phyloP scores from a whole-genome alignment of 2,888 invertebrate species.

The Papilio demoleus region DNA sequence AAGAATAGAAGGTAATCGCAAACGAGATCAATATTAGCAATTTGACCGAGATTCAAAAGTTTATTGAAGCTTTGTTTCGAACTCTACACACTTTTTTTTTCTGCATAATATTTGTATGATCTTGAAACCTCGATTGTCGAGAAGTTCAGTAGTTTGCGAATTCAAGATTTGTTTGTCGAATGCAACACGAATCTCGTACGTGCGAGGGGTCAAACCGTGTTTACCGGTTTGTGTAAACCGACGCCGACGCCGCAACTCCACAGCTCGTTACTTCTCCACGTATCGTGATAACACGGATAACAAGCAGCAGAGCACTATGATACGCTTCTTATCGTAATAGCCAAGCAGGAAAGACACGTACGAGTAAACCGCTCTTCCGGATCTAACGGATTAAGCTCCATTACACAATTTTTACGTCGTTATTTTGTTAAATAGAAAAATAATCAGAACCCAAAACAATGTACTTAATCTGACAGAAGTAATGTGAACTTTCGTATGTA shows the following conservation, averaged over 20 bases:
- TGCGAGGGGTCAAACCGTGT: conserved; percentile 26
- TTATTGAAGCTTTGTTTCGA: background rate
- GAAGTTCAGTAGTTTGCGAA: conserved; percentile 28
- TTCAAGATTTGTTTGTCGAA: conserved; percentile 25
- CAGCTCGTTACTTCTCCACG: conserved; percentile 41
- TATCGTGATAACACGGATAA: conserved; percentile 44
- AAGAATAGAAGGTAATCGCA: background rate
- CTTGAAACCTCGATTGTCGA: conserved; percentile 36
- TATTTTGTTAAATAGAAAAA: no score
- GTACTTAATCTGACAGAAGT: no score
- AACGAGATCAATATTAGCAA: background rate
- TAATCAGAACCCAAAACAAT: no score
- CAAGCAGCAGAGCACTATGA: background rate
- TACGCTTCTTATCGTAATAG: conserved; percentile 18
- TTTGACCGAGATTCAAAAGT: background rate
- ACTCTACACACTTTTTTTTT: conserved; percentile 2
- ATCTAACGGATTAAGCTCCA: background rate
- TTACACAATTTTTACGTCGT: background rate
- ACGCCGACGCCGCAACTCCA: conserved; percentile 40
- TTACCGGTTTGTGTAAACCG: conserved; percentile 41
- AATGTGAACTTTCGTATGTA: no score
- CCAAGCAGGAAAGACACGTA: conserved; percentile 7
- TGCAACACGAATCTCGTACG: conserved; percentile 33
- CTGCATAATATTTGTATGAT: conserved; percentile 29
- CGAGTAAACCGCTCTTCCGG: conserved; percentile 6